Percentiles rank a stretch among this genome's conserved stretches.
Conservation (phyloP, 2,797 vertebrate genomes). For the Acridotheres tristis region DNA sequence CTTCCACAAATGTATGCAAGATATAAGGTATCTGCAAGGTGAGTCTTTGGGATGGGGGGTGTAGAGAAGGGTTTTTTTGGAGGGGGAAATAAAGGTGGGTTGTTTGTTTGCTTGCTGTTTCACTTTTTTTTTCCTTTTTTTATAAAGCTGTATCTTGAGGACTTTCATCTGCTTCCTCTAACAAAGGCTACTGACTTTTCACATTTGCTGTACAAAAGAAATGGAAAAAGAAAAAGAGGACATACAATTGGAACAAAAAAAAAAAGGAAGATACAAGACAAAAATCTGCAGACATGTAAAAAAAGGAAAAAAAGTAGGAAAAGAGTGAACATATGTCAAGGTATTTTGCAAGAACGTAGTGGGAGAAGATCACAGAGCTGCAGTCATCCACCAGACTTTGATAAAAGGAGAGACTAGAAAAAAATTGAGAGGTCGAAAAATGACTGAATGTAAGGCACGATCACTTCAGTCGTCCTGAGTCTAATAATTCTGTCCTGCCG, state of each 20-base stretch:
- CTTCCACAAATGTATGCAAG: not conserved
- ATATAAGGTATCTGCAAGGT: not conserved
- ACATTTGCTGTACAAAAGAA: not conserved
- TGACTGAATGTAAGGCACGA: not conserved
- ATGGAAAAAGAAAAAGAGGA: not conserved
- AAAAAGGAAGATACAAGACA: not conserved
- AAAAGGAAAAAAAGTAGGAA: not conserved
- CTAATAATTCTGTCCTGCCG: not conserved
- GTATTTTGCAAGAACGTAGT: not conserved
- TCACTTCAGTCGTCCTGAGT: not conserved
- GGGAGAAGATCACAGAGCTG: not conserved
- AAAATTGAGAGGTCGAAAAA: rapidly evolving
- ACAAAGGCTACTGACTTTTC: not conserved
- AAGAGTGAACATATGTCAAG: not conserved
- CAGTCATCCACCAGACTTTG: not conserved
- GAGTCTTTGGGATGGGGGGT: not conserved
- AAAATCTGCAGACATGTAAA: not conserved
- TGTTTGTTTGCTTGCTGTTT: not conserved
- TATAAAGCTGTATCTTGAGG: not conserved
- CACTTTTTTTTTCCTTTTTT: not conserved
- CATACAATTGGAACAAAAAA: not conserved
- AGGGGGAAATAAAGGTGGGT: rapidly evolving
- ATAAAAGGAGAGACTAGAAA: not conserved
- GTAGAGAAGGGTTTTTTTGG: not conserved
- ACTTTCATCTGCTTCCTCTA: not conserved